Base-by-base conservation (phyloP, 37 sponge, comb jelly and placozoan genomes). In the Agelas oroides region DNA sequence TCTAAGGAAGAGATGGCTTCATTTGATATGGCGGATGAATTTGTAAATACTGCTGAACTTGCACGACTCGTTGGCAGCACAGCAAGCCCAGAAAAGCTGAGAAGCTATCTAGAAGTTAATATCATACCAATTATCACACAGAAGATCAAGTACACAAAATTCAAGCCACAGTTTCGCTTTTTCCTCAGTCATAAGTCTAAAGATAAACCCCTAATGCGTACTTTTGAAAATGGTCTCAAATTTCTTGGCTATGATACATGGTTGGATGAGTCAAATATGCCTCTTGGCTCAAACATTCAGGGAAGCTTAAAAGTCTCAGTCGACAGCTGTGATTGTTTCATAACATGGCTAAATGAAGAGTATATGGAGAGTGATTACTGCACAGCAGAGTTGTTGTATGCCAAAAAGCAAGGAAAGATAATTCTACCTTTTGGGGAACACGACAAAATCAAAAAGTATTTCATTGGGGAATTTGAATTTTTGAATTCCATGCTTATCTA, bases 201-300 rank as follows among this genome's bases (percentile, higher is more conserved):
- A 41, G 67, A 83, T 33, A 83, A 83, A 25, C 67, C 75, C 21
- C 18, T 73, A 18, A 83, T 83, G 84, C 55, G 65, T 61, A 83
- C 75, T 30, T 73, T 83, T 83, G 46, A 38, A 52, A 63, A 73
- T 40, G 84, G 84, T 2, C 65, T 83, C 18, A 35, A 34, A 30
- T 83, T 83, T 27, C 66, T 83, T 18, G 84, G 84, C 46, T 83
- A 81, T 59, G 61, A 70, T 23, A 81, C 82, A 34, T 81, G 82
- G 82, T 25, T 81, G 23, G 82, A 81, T 71, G 60, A 55, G 14
- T 25, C 1, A 2, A 36, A 71, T 24, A 71, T 81, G 82, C 70
- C 70, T 12, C 0, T 69, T 5, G 81, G 81, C 2, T 70, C 82
- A 14, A 18, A 17, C 8, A 24, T 81, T 25, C 23, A 33, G 11